Percentiles rank a stretch among this genome's conserved stretches.
phyloP scores from a whole-genome alignment of 2,797 vertebrate species.

The Poeciliopsis gracilis region DNA sequence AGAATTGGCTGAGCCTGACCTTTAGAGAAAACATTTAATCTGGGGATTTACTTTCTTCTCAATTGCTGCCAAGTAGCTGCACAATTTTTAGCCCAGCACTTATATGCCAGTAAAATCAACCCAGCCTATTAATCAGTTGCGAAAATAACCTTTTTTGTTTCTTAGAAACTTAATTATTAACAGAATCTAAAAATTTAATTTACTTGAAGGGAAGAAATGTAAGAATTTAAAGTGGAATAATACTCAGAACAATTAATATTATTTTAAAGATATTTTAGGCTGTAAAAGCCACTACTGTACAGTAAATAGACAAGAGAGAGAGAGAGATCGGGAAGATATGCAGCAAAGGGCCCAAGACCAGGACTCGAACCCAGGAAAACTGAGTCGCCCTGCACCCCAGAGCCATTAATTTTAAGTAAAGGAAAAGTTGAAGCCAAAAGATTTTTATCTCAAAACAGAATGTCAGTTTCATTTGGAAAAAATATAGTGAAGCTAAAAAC shows the following conservation, averaged over 20 bases:
- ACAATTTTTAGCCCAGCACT: constrained; percentile 28
- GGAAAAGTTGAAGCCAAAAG: neutral
- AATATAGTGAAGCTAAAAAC: neutral
- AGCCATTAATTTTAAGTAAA: neutral
- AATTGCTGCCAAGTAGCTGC: constrained; percentile 41
- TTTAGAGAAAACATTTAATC: constrained; percentile 58
- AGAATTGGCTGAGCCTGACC: constrained; percentile 42
- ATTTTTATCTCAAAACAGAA: neutral
- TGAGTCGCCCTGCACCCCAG: too few species aligned
- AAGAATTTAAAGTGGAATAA: neutral
- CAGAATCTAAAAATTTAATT: neutral
- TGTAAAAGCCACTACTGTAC: too few species aligned
- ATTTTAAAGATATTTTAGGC: neutral
- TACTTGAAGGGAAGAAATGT: neutral
- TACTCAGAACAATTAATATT: neutral
- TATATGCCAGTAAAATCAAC: constrained; percentile 34
- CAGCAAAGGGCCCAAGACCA: too few species aligned
- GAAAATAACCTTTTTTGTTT: constrained; percentile 3
- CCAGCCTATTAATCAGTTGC: constrained; percentile 34
- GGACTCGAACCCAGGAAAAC: too few species aligned
- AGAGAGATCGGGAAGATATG: too few species aligned
- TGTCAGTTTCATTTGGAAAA: neutral
- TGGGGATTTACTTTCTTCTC: constrained; percentile 25
- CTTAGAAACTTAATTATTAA: neutral
- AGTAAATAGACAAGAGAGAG: too few species aligned